Conservation (phyloP, 2,888 invertebrate genomes). For the Mongoloraphidia duomilia region DNA sequence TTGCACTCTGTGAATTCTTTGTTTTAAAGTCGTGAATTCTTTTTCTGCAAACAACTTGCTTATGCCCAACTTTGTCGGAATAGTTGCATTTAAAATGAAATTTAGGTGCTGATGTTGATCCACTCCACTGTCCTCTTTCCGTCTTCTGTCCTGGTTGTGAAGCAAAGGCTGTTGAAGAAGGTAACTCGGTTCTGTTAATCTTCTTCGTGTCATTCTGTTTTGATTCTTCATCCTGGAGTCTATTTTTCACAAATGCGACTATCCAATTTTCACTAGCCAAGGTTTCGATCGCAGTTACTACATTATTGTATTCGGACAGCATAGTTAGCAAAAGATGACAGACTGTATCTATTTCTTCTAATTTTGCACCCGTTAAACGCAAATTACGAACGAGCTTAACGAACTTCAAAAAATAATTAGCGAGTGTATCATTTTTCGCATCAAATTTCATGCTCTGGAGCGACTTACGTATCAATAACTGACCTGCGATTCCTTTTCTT, state of each 20-base stretch:
- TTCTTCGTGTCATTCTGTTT: not conserved
- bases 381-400: constrained; percentile 14
- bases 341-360: constrained; percentile 12
- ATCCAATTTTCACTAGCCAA: not conserved
- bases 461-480: too few relatives aligned
- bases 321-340: constrained; percentile 15
- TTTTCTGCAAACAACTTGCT: too few relatives aligned
- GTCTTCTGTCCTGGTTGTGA: not conserved
- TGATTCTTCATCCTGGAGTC: not conserved
- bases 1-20: too few relatives aligned
- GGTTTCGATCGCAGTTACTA: constrained; percentile 13
- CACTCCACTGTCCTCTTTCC: not conserved
- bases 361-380: constrained; percentile 12
- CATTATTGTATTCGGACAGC: constrained; percentile 11
- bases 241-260: not conserved
- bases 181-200: not conserved
- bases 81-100: not conserved
- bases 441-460: too few relatives aligned
- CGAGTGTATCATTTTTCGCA: too few relatives aligned
- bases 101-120: not conserved
- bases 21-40: too few relatives aligned
- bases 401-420: constrained; percentile 3
- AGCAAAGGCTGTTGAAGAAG: not conserved
- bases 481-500: too few relatives aligned
- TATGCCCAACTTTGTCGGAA: too few relatives aligned